phyloP scores from a whole-genome alignment of 2,113 vertebrate species.

The Tautogolabrus adspersus region DNA sequence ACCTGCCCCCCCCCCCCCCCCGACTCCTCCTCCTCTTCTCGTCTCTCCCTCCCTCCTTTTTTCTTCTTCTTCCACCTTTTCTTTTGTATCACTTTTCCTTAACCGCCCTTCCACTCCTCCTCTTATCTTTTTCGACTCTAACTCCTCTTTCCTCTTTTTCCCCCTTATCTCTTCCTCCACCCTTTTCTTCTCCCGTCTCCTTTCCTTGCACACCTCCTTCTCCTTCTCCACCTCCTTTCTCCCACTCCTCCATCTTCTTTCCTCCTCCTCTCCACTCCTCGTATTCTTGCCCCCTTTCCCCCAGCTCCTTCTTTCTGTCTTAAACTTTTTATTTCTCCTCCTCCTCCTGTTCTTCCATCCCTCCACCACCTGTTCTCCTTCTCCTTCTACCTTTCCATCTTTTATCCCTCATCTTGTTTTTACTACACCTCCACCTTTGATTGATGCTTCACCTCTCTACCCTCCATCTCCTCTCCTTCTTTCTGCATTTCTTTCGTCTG shows the following conservation, averaged over 20 bases:
- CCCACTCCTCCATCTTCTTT: not conserved
- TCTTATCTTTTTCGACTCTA: not conserved
- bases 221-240: not conserved
- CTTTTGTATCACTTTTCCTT: not conserved
- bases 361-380: no score
- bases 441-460: not conserved
- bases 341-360: no score
- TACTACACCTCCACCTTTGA: not conserved
- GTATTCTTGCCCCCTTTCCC: no score
- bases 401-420: no score
- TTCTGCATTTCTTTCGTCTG: not conserved
- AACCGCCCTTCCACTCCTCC: not conserved
- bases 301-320: no score
- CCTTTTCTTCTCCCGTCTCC: no score
- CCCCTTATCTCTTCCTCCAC: not conserved
- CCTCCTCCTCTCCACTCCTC: not conserved
- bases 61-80: not conserved
- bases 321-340: no score
- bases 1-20: slow-evolving; percentile 7
- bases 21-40: not conserved
- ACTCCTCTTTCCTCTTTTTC: no score
- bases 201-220: no score
- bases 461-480: not conserved
- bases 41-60: not conserved
- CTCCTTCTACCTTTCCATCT: no score